phyloP scores from a whole-genome alignment of 1,140 invertebrate species.

The Andricus grossulariae region DNA sequence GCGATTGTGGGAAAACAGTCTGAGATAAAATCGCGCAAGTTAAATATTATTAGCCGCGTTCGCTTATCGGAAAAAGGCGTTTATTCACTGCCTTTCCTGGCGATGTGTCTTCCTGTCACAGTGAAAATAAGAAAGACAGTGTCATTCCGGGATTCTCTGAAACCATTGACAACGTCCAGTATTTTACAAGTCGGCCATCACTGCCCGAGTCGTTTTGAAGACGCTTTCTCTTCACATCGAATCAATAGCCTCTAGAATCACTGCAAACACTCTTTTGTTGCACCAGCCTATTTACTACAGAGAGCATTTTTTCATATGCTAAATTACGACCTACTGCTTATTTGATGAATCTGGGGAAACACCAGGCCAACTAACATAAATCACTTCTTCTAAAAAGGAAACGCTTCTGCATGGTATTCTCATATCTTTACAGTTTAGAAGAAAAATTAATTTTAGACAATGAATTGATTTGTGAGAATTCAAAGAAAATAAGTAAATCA shows the following conservation, averaged over 20 bases:
- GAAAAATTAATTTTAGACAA: no score
- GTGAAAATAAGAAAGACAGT: constrained; percentile 11
- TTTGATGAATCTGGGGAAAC: background rate
- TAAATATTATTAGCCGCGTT: constrained; percentile 2
- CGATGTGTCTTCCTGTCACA: constrained; percentile 21
- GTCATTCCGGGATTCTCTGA: constrained; percentile 19
- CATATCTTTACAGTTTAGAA: no score
- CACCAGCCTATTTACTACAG: background rate
- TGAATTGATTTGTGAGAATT: no score
- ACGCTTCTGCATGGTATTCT: background rate
- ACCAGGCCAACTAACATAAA: background rate
- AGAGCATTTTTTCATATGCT: background rate
- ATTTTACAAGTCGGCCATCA: constrained; percentile 7
- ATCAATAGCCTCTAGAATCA: constrained; percentile 14
- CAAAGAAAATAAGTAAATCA: no score
- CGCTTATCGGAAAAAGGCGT: constrained; percentile 7
- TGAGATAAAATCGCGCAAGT: constrained; percentile 3
- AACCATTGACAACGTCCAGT: constrained; percentile 19
- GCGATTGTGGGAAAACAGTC: background rate
- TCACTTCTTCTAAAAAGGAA: background rate
- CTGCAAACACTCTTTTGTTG: constrained; percentile 18
- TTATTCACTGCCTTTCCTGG: background rate
- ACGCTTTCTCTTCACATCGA: constrained; percentile 24
- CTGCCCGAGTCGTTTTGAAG: background rate
- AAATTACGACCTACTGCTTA: background rate